These are phyloP conservation scores for Sorex maritimensis DNA, from an alignment of 2,797 vertebrate species.

Conservation along the genomic window DNA sequence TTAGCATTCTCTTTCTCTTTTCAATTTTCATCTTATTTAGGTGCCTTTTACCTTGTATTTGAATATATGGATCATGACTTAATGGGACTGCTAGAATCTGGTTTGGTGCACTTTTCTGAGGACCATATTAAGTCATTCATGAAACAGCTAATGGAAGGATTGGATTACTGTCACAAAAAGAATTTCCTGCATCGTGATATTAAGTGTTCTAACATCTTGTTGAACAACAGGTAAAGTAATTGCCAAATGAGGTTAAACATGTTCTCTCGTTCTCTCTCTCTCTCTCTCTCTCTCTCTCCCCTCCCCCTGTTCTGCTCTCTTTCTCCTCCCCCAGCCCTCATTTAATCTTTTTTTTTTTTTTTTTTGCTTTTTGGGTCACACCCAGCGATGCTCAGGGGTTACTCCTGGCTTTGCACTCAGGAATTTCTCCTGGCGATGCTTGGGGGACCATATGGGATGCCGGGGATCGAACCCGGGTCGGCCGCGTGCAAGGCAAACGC, in stretches of 20 bases:
- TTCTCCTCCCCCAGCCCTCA: too few relatives aligned
- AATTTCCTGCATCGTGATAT: slow-evolving; percentile 99
- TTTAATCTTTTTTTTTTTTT: too few relatives aligned
- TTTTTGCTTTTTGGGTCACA: too few relatives aligned
- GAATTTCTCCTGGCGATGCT: too few relatives aligned
- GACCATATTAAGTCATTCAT: slow-evolving; percentile 99
- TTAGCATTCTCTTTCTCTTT: slow-evolving; percentile 1
- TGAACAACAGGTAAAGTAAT: slow-evolving; percentile 96
- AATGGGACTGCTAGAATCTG: slow-evolving; percentile 99
- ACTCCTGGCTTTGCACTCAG: too few relatives aligned
- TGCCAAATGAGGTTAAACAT: background rate
- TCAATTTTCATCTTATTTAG: slow-evolving; percentile 79
- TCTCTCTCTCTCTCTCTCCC: too few relatives aligned
- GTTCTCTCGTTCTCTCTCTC: background rate
- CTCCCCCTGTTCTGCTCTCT: too few relatives aligned
- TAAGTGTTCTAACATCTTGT: slow-evolving; percentile 99
- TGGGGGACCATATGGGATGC: too few relatives aligned
- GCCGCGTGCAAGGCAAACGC: too few relatives aligned
- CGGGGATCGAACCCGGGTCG: too few relatives aligned
- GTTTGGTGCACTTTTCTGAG: slow-evolving; percentile 98
- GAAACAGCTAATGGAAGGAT: slow-evolving; percentile 99
- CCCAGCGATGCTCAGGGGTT: too few relatives aligned
- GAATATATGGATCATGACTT: slow-evolving; percentile 99
- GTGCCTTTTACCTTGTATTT: slow-evolving; percentile 99
- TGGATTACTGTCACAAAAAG: slow-evolving; percentile 99